These are phyloP conservation scores for Rhinophrynus dorsalis DNA, from an alignment of 2,797 vertebrate species.

Conservation along the genomic window DNA sequence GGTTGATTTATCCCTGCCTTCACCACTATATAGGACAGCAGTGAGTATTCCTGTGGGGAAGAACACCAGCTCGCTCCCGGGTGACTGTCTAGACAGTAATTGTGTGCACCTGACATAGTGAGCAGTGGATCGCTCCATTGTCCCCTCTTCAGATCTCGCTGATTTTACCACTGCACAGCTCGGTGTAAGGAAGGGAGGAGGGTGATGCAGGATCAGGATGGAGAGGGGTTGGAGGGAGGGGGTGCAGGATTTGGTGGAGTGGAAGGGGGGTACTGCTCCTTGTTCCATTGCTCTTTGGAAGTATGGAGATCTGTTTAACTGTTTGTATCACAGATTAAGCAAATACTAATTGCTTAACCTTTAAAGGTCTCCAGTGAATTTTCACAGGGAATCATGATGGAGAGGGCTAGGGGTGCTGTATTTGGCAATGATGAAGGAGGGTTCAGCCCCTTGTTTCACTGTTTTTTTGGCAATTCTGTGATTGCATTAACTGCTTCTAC, in stretches of 20 bases:
- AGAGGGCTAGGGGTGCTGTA: not conserved
- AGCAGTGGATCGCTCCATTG: not conserved
- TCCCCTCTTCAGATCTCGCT: not conserved
- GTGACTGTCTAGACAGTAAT: slow-evolving; percentile 41
- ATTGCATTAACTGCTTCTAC: too few relatives aligned
- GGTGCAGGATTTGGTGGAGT: not conserved
- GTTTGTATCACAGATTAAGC: too few relatives aligned
- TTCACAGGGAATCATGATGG: too few relatives aligned
- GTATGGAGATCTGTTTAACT: too few relatives aligned
- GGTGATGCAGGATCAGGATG: not conserved
- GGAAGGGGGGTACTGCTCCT: not conserved
- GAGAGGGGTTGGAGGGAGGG: not conserved
- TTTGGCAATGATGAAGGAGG: too few relatives aligned
- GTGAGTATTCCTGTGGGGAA: not conserved
- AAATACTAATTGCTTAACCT: too few relatives aligned
- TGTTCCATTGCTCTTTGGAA: not conserved
- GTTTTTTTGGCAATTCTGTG: too few relatives aligned
- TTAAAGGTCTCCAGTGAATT: too few relatives aligned
- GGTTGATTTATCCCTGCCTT: too few relatives aligned
- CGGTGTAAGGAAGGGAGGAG: not conserved
- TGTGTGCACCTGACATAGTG: slow-evolving; percentile 24
- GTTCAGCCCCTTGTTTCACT: too few relatives aligned
- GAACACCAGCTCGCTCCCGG: not conserved
- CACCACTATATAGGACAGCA: not conserved
- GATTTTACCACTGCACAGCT: not conserved